Conservation (phyloP, 2,113 vertebrate genomes). For the Macquaria ambigua region DNA sequence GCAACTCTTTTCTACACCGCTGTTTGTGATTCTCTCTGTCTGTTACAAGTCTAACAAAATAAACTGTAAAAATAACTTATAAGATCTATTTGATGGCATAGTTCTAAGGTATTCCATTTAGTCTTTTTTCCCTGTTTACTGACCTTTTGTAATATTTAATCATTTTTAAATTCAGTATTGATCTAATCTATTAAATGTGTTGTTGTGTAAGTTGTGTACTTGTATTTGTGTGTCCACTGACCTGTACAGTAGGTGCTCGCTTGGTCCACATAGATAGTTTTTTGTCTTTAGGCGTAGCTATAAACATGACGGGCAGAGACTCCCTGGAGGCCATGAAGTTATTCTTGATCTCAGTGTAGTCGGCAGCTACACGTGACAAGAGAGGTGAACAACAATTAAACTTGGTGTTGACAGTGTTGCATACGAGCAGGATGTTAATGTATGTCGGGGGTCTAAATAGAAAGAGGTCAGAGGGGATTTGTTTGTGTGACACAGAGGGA, state of each 20-base stretch:
- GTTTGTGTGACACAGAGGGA: conserved; percentile 45
- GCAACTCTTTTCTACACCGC: conserved; percentile 78
- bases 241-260: conserved; percentile 89
- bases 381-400: conserved; percentile 56
- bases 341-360: conserved; percentile 91
- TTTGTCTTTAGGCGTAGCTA: conserved; percentile 92
- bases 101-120: neutral
- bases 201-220: neutral
- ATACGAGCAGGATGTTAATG: conserved; percentile 62
- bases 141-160: conserved; percentile 13
- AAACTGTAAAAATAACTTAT: neutral
- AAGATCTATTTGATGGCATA: neutral
- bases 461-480: conserved; percentile 57
- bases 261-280: conserved; percentile 92
- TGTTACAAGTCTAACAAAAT: neutral
- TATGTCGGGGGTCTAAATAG: conserved; percentile 53
- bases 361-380: conserved; percentile 82
- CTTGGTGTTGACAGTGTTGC: neutral
- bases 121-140: neutral
- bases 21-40: conserved; percentile 69
- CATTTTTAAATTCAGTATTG: neutral
- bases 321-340: conserved; percentile 89
- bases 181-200: conserved; percentile 35
- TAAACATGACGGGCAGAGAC: conserved; percentile 91
- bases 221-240: conserved; percentile 69